These are phyloP conservation scores for Leptobrachium ailaonicum DNA, from an alignment of 2,113 vertebrate species.

Conservation along the genomic window DNA sequence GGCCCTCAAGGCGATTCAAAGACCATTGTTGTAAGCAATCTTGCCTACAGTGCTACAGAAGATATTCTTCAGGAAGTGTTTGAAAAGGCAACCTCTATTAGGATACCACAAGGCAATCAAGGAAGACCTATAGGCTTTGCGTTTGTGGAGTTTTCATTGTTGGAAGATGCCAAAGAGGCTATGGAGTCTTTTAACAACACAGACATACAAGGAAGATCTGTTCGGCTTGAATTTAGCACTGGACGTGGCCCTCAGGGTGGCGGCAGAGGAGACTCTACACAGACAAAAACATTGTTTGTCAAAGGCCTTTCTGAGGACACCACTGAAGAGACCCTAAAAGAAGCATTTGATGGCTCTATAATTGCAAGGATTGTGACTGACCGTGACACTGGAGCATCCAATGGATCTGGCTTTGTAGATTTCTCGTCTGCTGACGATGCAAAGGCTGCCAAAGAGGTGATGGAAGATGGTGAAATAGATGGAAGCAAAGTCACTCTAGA, in stretches of 20 bases:
- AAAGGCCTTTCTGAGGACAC: constrained; percentile 94
- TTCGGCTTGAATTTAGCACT: constrained; percentile 85
- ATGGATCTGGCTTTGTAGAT: constrained; percentile 96
- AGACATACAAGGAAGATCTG: constrained; percentile 86
- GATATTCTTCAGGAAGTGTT: constrained; percentile 63
- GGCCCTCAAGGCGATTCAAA: constrained; percentile 66
- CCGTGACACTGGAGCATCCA: constrained; percentile 89
- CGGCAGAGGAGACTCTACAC: constrained; percentile 62
- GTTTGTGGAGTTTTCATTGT: constrained; percentile 84
- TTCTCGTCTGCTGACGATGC: constrained; percentile 89
- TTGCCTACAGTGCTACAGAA: constrained; percentile 85
- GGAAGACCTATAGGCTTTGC: constrained; percentile 91
- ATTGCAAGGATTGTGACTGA: constrained; percentile 90
- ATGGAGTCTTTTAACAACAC: constrained; percentile 85
- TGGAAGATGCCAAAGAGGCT: constrained; percentile 90
- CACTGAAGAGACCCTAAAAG: constrained; percentile 84
- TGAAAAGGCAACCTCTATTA: constrained; percentile 80
- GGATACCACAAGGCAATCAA: constrained; percentile 83
- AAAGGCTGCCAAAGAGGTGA: constrained; percentile 91
- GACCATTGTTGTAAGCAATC: constrained; percentile 89
- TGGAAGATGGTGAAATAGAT: constrained; percentile 93
- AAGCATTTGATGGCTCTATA: constrained; percentile 83
- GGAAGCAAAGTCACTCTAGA: constrained; percentile 89
- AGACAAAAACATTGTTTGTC: constrained; percentile 91
- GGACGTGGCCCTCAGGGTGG: constrained; percentile 56